Evolutionary conservation across 2,888 invertebrate species (phyloP), one percentile per base, ranked within the genome.

Genomic region (Ornithoptera alexandrae): DNA sequence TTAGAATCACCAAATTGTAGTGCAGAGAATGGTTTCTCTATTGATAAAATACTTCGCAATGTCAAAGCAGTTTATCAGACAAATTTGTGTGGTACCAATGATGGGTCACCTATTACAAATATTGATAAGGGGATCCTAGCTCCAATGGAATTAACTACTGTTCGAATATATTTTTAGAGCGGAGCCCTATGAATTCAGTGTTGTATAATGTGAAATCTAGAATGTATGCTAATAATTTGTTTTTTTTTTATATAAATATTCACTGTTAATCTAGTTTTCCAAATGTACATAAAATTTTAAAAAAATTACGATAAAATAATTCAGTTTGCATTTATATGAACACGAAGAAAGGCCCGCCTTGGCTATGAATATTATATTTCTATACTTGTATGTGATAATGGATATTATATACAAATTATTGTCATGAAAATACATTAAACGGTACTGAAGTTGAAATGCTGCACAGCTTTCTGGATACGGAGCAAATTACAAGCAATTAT

Each of bases 51-150:
- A 74, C 71, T 91, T 24, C 82, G 81, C 20, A 84, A 84, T 65
- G 72, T 83, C 12, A 85, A 81, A 75, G 77, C 80, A 36, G 81
- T 83, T 18, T 84, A 84, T 70, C 82, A 81, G 72, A 90, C 90
- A 2, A 91, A 92, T 75, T 82, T 91, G 64, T 84, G 84, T 4
- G 91, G 90, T 4, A 92, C 90, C 0, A 78, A 72, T 60, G 81
- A 87, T 71, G 90, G 89, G 4, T 67, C 76, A 1, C 79, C 82
- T 2, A 59, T 84, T 36, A 74, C 73, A 30, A 75, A 78, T 56
- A 77, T 87, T 15, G 83, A 81, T 72, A 74, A 81, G 69, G 74
- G 71, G 2, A 87, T 85, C 70, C 88, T 91, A 70, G 81, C 87
- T 12, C 78, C 85, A 0, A 89, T 89, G 89, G 89, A 89, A 77